A percentile compares a stretch with the other conserved stretches of the same genome.
Evolutionary conservation across 2,888 invertebrate genomes (phyloP).

Genomic region (Cosmopolites sordidus): DNA sequence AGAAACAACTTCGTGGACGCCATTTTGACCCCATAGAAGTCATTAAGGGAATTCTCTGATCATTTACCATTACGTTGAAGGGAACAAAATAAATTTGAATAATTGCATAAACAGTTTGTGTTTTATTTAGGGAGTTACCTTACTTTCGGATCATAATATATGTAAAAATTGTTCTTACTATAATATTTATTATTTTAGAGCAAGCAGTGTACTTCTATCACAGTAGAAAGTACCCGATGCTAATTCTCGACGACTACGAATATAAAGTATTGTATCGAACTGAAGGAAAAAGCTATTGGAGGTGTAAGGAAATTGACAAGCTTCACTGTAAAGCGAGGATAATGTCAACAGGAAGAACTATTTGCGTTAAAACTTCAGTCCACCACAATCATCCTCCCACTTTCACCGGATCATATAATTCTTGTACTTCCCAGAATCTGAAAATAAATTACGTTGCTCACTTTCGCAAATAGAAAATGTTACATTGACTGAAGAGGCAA

Average conservation of each 20-base stretch:
- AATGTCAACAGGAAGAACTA: constrained; percentile 9
- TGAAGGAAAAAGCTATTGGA: constrained; percentile 15
- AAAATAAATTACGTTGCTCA: constrained; percentile 1
- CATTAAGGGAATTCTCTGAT: too few species aligned
- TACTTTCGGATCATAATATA: too few species aligned
- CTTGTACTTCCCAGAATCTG: constrained; percentile 7
- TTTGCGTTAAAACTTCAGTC: constrained; percentile 9
- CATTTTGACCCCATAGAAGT: too few species aligned
- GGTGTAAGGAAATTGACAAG: constrained; percentile 15
- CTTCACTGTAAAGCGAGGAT: constrained; percentile 13
- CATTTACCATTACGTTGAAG: too few species aligned
- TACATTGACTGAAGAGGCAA: too few species aligned
- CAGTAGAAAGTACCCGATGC: constrained; percentile 13
- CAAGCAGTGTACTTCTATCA: constrained; percentile 10
- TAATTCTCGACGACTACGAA: constrained; percentile 15
- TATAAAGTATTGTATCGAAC: constrained; percentile 11
- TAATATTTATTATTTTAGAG: constrained; percentile 1
- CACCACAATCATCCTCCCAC: constrained; percentile 16
- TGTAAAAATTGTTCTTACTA: not conserved
- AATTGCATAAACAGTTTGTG: too few species aligned
- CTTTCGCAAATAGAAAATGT: too few species aligned
- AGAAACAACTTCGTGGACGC: too few species aligned
- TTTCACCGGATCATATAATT: constrained; percentile 1
- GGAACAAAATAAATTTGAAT: too few species aligned
- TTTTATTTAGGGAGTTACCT: too few species aligned